Conservation (phyloP, 2,888 invertebrate species). For the Proisotoma minuta region DNA sequence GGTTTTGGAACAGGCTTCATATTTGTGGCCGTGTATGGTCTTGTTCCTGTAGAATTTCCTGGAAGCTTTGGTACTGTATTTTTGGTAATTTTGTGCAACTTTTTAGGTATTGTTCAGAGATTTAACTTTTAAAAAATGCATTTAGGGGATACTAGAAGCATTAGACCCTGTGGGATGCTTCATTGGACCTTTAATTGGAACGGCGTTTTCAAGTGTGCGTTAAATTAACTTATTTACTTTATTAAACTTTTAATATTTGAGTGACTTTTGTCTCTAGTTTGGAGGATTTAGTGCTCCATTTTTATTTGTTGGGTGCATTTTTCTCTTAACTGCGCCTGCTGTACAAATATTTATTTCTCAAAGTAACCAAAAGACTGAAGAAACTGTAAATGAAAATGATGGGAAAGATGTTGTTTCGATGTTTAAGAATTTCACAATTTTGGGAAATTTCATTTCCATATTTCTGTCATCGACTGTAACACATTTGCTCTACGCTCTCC, state of each 20-base stretch:
- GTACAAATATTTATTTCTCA: background rate
- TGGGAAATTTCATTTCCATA: background rate
- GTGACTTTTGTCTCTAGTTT: background rate
- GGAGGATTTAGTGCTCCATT: background rate
- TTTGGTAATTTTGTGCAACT: too few species aligned
- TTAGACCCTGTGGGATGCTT: background rate
- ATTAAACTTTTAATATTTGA: too few species aligned
- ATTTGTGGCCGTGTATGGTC: background rate
- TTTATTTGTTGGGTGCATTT: background rate
- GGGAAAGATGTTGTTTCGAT: background rate
- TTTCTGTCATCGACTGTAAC: background rate
- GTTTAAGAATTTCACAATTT: background rate
- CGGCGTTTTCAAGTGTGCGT: background rate
- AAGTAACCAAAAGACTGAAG: background rate
- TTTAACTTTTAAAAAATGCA: background rate
- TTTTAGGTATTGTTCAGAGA: too few species aligned
- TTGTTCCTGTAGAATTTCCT: background rate
- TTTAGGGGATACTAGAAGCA: background rate
- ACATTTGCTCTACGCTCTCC: too few species aligned
- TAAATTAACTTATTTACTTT: too few species aligned
- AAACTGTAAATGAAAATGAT: background rate
- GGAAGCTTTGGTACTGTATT: background rate
- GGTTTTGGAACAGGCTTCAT: background rate
- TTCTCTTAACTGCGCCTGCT: background rate
- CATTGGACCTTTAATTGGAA: background rate